phyloP scores from a whole-genome alignment of 2,888 invertebrate genomes.

The Andrena minutula region DNA sequence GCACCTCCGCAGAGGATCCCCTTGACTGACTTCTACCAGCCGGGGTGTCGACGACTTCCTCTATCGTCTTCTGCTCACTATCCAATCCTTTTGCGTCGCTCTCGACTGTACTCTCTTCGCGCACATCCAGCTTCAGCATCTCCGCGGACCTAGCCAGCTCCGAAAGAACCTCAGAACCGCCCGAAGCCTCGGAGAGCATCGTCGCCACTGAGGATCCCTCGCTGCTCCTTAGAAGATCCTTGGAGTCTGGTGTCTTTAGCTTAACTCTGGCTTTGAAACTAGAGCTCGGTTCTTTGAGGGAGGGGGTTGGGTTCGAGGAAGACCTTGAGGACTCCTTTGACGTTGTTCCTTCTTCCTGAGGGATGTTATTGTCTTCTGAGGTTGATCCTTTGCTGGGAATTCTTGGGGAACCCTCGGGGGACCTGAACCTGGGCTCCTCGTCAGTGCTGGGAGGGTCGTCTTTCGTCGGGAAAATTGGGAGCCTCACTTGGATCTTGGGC shows the following conservation, averaged over 20 bases:
- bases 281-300: background rate
- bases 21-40: background rate
- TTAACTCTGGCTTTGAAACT: background rate
- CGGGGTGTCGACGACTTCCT: conserved; percentile 24
- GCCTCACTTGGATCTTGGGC: background rate
- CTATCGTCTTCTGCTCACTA: conserved; percentile 13
- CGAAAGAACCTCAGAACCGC: conserved; percentile 18
- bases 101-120: background rate
- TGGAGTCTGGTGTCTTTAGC: background rate
- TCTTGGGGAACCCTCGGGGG: background rate
- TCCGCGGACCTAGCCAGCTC: background rate
- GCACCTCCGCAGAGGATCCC: background rate
- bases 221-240: background rate
- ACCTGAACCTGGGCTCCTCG: background rate
- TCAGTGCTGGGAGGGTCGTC: background rate
- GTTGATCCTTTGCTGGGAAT: background rate
- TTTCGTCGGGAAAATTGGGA: background rate
- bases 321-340: background rate
- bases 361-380: background rate
- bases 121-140: background rate
- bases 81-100: background rate
- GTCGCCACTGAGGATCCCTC: conserved; percentile 2
- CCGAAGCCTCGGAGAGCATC: conserved; percentile 4
- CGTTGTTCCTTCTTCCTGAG: background rate
- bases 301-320: background rate